Conservation (phyloP, 2,888 invertebrate species). For the Meliscaeva auricollis region DNA sequence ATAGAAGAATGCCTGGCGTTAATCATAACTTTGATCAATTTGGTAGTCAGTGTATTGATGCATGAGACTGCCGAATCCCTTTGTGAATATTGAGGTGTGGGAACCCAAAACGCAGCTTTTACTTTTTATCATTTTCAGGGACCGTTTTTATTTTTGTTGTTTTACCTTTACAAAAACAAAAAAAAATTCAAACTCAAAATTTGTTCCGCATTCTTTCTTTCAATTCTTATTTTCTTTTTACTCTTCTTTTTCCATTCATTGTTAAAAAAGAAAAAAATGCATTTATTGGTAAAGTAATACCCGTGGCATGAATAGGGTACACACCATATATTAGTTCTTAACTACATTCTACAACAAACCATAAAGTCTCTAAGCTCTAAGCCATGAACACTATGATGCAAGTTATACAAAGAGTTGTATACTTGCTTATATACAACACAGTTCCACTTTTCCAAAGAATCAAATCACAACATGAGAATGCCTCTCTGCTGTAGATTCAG, state of each 20-base stretch:
- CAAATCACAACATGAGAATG: slow-evolving; percentile 7
- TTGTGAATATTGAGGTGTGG: too few relatives aligned
- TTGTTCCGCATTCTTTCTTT: slow-evolving; percentile 59
- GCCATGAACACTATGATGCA: slow-evolving; percentile 18
- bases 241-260: background rate
- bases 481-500: background rate
- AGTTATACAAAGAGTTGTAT: slow-evolving; percentile 33
- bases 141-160: too few relatives aligned
- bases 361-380: slow-evolving; percentile 53
- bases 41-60: too few relatives aligned
- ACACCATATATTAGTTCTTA: slow-evolving; percentile 38
- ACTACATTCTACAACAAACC: slow-evolving; percentile 58
- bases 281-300: slow-evolving; percentile 54
- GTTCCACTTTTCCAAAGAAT: slow-evolving; percentile 42
- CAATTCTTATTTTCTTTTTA: background rate
- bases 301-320: slow-evolving; percentile 45
- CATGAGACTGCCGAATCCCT: too few relatives aligned
- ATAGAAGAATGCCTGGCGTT: too few relatives aligned
- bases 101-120: too few relatives aligned
- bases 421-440: background rate
- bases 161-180: too few relatives aligned
- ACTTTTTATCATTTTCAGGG: too few relatives aligned
- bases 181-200: slow-evolving; percentile 15
- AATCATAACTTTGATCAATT: too few relatives aligned
- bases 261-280: slow-evolving; percentile 24